Conservation (phyloP, 2,797 vertebrate genomes). For the Sebastes kiyomatsui region DNA sequence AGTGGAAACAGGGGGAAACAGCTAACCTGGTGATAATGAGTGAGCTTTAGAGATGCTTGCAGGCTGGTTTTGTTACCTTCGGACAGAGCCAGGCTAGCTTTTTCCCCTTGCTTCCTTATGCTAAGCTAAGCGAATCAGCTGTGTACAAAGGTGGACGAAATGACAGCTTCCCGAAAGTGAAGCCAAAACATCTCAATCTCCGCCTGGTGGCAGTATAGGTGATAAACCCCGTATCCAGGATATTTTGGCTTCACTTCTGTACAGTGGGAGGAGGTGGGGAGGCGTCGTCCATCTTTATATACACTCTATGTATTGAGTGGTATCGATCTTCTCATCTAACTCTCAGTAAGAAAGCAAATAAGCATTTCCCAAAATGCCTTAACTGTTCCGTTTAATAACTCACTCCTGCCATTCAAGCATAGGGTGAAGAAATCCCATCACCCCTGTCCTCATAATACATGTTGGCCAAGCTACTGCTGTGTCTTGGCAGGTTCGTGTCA, state of each 20-base stretch:
- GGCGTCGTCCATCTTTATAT: too few species aligned
- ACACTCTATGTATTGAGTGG: not conserved
- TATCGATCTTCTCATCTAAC: not conserved
- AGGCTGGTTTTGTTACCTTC: not conserved
- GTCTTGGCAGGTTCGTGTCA: conserved; percentile 80
- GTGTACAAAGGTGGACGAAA: too few species aligned
- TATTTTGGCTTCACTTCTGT: too few species aligned
- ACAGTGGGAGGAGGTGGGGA: too few species aligned
- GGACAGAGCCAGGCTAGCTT: not conserved
- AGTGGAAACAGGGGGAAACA: not conserved
- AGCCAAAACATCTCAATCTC: too few species aligned
- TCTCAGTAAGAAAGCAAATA: not conserved
- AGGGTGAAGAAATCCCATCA: not conserved
- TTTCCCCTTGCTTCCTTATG: not conserved
- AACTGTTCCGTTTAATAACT: not conserved
- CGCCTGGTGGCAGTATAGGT: too few species aligned
- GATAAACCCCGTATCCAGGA: too few species aligned
- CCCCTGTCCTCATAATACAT: not conserved
- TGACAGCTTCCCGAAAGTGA: too few species aligned
- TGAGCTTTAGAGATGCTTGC: not conserved
- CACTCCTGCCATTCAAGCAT: not conserved
- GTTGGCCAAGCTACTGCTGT: not conserved
- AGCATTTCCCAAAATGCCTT: not conserved
- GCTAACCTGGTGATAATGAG: not conserved
- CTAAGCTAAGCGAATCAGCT: not conserved